Conservation (phyloP, 2,888 invertebrate species). For the Loripinus fragilis region DNA sequence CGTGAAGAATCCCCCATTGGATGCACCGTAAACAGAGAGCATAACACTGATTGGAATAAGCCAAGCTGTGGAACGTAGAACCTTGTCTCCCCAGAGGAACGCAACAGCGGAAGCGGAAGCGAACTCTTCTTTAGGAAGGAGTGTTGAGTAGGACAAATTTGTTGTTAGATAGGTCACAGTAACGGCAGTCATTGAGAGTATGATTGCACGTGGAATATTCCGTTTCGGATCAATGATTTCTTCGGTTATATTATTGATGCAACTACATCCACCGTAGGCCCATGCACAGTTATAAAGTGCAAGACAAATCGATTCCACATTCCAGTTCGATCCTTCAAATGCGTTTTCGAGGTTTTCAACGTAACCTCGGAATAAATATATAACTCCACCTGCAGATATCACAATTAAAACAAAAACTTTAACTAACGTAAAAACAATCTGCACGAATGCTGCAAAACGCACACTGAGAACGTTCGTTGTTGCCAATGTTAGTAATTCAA, state of each 20-base stretch:
- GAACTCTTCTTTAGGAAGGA: neutral
- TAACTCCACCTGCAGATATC: neutral
- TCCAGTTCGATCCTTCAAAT: neutral
- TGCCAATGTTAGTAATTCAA: neutral
- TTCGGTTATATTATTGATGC: neutral
- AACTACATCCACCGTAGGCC: neutral
- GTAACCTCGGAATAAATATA: neutral
- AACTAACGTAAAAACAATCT: neutral
- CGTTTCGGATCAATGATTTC: neutral
- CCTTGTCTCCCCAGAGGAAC: neutral
- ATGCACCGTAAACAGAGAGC: neutral
- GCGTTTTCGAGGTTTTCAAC: neutral
- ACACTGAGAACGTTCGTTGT: neutral
- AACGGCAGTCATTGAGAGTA: neutral
- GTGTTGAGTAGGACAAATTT: neutral
- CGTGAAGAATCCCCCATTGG: constrained; percentile 6
- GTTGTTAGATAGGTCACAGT: neutral
- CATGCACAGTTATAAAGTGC: neutral
- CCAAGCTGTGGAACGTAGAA: neutral
- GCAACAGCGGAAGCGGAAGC: neutral
- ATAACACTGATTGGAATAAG: neutral
- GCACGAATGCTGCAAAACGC: neutral
- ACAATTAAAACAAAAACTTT: neutral
- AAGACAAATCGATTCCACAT: neutral
- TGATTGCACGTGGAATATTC: neutral